Conservation (phyloP, 2,888 invertebrate species). For the Mesopsocus fuscifrons region DNA sequence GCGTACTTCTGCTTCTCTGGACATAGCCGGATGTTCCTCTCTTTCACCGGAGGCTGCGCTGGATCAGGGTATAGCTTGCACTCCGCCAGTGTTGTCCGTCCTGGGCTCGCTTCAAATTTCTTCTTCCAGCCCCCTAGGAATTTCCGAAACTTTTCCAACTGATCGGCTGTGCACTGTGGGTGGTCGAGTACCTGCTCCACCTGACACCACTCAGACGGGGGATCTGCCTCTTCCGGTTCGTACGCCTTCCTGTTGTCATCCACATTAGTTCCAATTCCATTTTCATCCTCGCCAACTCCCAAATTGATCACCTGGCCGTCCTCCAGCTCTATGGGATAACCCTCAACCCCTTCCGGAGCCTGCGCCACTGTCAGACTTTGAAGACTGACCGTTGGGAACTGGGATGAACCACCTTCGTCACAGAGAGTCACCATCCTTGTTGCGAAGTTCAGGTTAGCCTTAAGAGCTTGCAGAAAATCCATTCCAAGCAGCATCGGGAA, state of each 20-base stretch:
- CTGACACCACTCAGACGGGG: no score
- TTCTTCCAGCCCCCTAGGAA: not conserved
- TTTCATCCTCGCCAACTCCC: conserved; percentile 7
- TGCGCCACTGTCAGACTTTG: no score
- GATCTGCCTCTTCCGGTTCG: conserved; percentile 11
- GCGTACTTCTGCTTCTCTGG: not conserved
- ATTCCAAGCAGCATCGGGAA: no score
- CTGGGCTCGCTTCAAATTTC: not conserved
- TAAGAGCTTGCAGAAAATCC: no score
- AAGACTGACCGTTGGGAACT: no score
- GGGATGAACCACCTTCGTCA: no score
- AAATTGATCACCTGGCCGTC: no score
- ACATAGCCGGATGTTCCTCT: not conserved
- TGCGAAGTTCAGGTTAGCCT: no score
- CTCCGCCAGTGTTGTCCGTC: not conserved
- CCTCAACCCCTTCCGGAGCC: no score
- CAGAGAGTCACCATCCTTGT: no score
- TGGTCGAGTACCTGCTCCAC: no score
- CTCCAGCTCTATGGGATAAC: no score
- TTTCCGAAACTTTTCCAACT: not conserved
- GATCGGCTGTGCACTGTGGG: not conserved
- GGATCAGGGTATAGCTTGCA: not conserved
- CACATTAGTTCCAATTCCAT: conserved; percentile 12
- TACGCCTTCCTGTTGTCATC: conserved; percentile 15
- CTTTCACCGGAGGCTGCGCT: not conserved